A percentile compares a stretch with the other conserved stretches of the same genome.
These are phyloP conservation scores for Euclidia mi DNA, from an alignment of 2,888 invertebrate species.

Conservation along the genomic window DNA sequence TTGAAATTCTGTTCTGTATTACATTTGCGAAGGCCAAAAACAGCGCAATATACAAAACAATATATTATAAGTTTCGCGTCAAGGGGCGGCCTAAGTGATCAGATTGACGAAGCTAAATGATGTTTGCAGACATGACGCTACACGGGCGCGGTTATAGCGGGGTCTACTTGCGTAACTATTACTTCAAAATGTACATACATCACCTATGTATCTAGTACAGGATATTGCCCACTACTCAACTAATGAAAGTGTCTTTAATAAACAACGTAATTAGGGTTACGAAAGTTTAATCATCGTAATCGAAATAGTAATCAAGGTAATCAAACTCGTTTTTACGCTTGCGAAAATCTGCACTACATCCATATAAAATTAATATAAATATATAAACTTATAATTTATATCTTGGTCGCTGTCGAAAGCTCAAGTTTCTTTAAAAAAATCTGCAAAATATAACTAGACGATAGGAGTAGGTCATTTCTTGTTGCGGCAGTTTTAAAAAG, in stretches of 20 bases:
- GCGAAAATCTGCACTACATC: slow-evolving; percentile 21
- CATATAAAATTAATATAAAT: slow-evolving; percentile 18
- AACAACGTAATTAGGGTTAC: slow-evolving; percentile 34
- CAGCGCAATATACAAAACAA: slow-evolving; percentile 52
- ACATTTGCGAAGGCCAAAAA: slow-evolving; percentile 59
- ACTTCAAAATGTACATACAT: slow-evolving; percentile 27
- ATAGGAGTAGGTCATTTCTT: slow-evolving; percentile 60
- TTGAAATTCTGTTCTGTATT: slow-evolving; percentile 59
- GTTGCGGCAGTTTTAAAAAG: slow-evolving; percentile 39
- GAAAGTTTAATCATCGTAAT: slow-evolving; percentile 26
- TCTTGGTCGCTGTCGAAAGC: slow-evolving; percentile 3
- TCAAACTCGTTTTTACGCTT: slow-evolving; percentile 28
- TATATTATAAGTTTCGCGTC: slow-evolving; percentile 23
- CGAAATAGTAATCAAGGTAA: slow-evolving; percentile 20
- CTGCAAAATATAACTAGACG: slow-evolving; percentile 25
- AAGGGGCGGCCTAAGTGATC: slow-evolving; percentile 15
- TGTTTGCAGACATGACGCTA: slow-evolving; percentile 23
- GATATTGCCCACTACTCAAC: slow-evolving; percentile 37
- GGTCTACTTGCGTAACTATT: slow-evolving; percentile 28
- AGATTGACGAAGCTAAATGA: slow-evolving; percentile 30
- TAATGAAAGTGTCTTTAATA: slow-evolving; percentile 32
- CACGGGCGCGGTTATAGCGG: slow-evolving; percentile 16
- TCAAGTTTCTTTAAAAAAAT: slow-evolving; percentile 14
- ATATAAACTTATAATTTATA: neutral
- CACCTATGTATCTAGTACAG: slow-evolving; percentile 25